Conservation (phyloP, 2,797 vertebrate genomes). For the Holocentrus rufus region DNA sequence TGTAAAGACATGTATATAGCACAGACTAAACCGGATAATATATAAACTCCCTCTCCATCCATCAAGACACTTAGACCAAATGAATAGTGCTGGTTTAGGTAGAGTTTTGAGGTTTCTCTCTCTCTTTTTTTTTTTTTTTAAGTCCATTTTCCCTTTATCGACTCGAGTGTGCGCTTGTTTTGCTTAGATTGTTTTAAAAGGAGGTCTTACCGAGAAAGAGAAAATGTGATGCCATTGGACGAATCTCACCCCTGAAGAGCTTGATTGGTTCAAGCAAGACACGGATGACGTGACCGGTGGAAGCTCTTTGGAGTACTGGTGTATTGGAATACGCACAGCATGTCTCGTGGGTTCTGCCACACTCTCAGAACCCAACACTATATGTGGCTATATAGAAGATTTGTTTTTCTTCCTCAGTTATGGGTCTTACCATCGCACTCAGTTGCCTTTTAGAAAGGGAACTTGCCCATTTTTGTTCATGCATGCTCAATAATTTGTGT, state of each 20-base stretch:
- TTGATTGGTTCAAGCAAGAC: constrained; percentile 59
- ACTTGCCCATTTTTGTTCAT: constrained; percentile 51
- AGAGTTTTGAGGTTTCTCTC: constrained; percentile 83
- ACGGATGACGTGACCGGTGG: constrained; percentile 50
- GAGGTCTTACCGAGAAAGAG: constrained; percentile 79
- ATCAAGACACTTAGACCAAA: constrained; percentile 95
- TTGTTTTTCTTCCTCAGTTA: constrained; percentile 22
- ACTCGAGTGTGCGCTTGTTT: constrained; percentile 75
- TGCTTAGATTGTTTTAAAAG: constrained; percentile 78
- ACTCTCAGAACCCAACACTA: constrained; percentile 59
- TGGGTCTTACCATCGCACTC: constrained; percentile 63
- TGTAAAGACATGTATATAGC: constrained; percentile 99
- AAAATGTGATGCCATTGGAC: constrained; percentile 47
- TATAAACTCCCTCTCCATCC: constrained; percentile 96
- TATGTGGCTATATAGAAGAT: constrained; percentile 31
- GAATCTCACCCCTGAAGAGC: constrained; percentile 57
- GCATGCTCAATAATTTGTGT: constrained; percentile 73
- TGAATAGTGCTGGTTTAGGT: constrained; percentile 90
- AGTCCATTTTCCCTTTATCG: constrained; percentile 69
- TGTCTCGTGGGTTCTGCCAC: constrained; percentile 56
- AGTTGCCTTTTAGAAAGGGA: constrained; percentile 54
- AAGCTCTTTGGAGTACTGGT: constrained; percentile 40
- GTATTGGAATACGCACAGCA: constrained; percentile 54
- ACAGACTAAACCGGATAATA: constrained; percentile 99
- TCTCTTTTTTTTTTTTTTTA: constrained; percentile 86